Evolutionary conservation across 1,140 invertebrate genomes (phyloP).

Genomic region (Oncopodura yosiiana): DNA sequence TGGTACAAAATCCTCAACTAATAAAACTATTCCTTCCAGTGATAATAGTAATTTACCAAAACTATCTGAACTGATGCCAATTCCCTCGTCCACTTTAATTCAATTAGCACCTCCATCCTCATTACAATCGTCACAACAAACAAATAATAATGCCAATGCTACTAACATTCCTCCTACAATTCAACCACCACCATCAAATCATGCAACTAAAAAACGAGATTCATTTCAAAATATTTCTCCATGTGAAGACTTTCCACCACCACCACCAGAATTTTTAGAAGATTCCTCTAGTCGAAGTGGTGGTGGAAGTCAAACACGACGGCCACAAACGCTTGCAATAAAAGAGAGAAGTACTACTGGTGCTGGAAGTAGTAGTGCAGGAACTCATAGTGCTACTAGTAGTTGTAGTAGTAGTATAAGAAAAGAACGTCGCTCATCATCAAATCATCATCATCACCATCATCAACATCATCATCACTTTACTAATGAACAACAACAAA

Average conservation of each 20-base stretch:
- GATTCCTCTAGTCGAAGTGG: not conserved
- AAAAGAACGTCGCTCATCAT: too few species aligned
- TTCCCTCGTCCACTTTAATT: conserved; percentile 16
- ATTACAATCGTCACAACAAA: conserved; percentile 3
- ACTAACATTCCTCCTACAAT: not conserved
- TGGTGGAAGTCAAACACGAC: not conserved
- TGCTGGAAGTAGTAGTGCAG: too few species aligned
- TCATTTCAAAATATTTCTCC: conserved; percentile 10
- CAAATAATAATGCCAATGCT: conserved; percentile 4
- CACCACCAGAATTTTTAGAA: conserved; percentile 18
- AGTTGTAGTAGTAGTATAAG: too few species aligned
- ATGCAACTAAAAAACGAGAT: not conserved
- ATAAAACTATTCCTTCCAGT: conserved; percentile 47
- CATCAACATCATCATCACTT: too few species aligned
- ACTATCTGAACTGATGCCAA: conserved; percentile 19
- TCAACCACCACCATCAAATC: not conserved
- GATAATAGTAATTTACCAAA: too few species aligned
- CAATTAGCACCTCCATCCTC: conserved; percentile 13
- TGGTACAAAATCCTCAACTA: conserved; percentile 48
- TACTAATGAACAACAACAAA: too few species aligned
- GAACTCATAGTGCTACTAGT: too few species aligned
- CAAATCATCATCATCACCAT: too few species aligned
- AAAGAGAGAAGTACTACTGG: too few species aligned
- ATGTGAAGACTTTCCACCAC: conserved; percentile 27
- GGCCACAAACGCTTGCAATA: too few species aligned